phyloP scores from a whole-genome alignment of 2,797 vertebrate species.

The Thunnus albacares region DNA sequence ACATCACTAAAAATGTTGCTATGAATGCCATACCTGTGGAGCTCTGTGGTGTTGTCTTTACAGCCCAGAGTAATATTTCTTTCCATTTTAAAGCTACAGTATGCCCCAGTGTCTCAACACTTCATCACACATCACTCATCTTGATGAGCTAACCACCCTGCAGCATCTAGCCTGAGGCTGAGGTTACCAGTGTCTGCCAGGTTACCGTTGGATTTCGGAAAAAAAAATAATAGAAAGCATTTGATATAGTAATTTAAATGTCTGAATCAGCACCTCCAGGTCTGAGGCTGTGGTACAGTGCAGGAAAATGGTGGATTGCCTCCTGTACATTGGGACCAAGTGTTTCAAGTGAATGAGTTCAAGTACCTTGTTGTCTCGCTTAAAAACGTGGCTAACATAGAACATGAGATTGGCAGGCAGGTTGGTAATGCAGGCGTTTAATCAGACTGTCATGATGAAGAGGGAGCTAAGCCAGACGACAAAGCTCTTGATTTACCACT shows the following conservation, averaged over 20 bases:
- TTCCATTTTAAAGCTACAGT: too few relatives aligned
- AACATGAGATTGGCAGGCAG: neutral
- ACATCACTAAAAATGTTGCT: neutral
- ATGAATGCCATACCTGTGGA: neutral
- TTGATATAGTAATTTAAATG: constrained; percentile 3
- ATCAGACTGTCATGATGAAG: too few relatives aligned
- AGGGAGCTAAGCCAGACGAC: too few relatives aligned
- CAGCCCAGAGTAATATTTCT: constrained; percentile 9
- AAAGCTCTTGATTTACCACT: too few relatives aligned
- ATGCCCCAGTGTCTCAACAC: neutral
- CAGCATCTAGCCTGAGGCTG: constrained; percentile 18
- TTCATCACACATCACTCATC: constrained; percentile 6
- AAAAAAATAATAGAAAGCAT: neutral
- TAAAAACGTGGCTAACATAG: neutral
- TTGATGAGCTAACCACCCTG: constrained; percentile 19
- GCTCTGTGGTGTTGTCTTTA: neutral
- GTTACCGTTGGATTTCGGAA: neutral
- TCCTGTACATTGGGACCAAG: neutral
- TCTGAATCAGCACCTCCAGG: neutral
- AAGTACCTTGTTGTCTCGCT: neutral
- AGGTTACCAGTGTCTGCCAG: neutral
- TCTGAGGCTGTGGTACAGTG: neutral
- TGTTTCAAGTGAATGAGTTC: neutral
- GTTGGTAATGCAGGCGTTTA: too few relatives aligned
- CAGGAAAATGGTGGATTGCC: neutral